A percentile compares a stretch with the other conserved stretches of the same genome.
Conservation (phyloP, 1,140 invertebrate genomes). For the Calephelis nemesis region DNA sequence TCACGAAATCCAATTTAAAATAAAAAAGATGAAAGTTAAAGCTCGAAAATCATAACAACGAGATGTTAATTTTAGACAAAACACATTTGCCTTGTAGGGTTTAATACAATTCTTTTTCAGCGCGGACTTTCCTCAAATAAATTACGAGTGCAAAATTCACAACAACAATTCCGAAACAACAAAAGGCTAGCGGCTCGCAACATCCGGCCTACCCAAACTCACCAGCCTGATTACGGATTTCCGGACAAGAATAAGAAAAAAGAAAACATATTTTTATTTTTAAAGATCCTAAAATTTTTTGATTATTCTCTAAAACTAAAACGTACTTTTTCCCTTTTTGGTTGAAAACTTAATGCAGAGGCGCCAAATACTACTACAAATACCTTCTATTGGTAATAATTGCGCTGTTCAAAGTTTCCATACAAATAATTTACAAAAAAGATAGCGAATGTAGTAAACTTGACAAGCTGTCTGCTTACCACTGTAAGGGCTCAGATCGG, state of each 20-base stretch:
- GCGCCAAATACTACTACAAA: too few species aligned
- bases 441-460: too few species aligned
- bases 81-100: slow-evolving; percentile 75
- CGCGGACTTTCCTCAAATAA: slow-evolving; percentile 77
- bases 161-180: slow-evolving; percentile 76
- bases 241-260: slow-evolving; percentile 73
- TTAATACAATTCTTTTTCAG: slow-evolving; percentile 76
- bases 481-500: too few species aligned
- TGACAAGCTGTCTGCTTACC: too few species aligned
- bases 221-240: slow-evolving; percentile 77
- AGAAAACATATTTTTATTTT: slow-evolving; percentile 31
- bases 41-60: slow-evolving; percentile 55
- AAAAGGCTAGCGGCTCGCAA: slow-evolving; percentile 76
- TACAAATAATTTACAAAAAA: too few species aligned
- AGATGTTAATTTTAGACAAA: slow-evolving; percentile 72
- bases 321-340: too few species aligned
- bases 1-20: slow-evolving; percentile 2
- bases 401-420: too few species aligned
- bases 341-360: too few species aligned
- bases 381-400: too few species aligned
- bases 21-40: slow-evolving; percentile 31
- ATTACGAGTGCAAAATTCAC: slow-evolving; percentile 79
- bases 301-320: not conserved
- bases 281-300: not conserved
- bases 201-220: slow-evolving; percentile 77